Evolutionary conservation across 2,113 vertebrate species (phyloP), one percentile per base, ranked within the genome.

Genomic region (Eulacestoma nigropectus): DNA sequence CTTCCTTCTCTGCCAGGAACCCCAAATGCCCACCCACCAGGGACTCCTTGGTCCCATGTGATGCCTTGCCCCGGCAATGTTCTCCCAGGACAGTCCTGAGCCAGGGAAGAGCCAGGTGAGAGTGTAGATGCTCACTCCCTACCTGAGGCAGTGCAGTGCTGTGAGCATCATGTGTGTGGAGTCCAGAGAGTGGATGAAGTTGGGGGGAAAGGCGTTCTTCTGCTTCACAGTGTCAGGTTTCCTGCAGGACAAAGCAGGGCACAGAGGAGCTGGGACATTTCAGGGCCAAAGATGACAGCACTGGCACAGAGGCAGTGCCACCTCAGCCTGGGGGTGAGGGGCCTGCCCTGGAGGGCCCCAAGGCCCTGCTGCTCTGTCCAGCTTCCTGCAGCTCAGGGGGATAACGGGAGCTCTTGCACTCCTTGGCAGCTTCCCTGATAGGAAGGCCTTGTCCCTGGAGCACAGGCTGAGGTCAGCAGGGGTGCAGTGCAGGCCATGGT

Each of bases 131-230:
- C n/a, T 29, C 3, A 4, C 14, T 59, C 27, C 95, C 50, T 87
- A 99, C 99, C 98, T 98, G 42, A 99, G 97, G 95, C 99, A 99
- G 96, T 99, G 95, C 46, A 99, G 98, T 13, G 99, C 98, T 0
- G 99, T 99, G 37, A 99, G 98, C 99, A 99, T 99, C 99, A 99
- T 99, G 97, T 99, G 99, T 0, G 99, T 98, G 44, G 99, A 99
- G 96, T 99, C 99, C 96, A 99, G 97, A 3, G 99, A 99, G 94
- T 99, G 99, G 96, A 99, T 99, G 97, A 99, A 99, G 96, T 99
- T 99, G 33, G 99, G 99, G 0, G 99, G 99, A 83, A 99, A 99
- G 42, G 99, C 99, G 0, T 99, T 99, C 93, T 99, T 99, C 98
- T 99, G 99, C 93, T 99, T 99, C 86, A 99, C 82, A 0, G 98